A percentile compares a stretch with the other conserved stretches of the same genome.
These are phyloP conservation scores for Myotis lucifugus DNA, from an alignment of 2,113 vertebrate genomes.

Conservation along the genomic window DNA sequence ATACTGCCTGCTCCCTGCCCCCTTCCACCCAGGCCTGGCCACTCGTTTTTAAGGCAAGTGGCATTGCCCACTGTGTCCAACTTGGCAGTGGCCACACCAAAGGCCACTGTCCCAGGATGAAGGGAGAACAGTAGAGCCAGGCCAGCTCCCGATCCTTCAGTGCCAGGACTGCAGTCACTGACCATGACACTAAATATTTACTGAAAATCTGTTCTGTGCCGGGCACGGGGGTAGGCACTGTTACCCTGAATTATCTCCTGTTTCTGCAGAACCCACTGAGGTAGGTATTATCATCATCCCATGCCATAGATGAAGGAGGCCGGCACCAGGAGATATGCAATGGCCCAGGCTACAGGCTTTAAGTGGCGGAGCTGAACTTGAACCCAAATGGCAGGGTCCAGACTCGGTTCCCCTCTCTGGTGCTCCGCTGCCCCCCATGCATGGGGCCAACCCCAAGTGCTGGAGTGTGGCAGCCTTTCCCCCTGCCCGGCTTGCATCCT, in stretches of 20 bases:
- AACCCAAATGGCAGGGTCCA: accelerated
- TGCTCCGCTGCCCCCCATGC: neutral
- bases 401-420: neutral
- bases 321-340: neutral
- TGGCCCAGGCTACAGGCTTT: too few species aligned
- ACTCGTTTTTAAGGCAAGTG: neutral
- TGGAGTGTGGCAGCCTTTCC: neutral
- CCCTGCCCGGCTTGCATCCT: neutral
- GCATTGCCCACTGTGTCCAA: neutral
- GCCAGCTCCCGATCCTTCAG: neutral
- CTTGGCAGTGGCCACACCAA: neutral
- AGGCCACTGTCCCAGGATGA: neutral
- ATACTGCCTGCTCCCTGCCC: neutral
- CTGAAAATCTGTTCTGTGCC: neutral
- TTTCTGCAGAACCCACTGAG: neutral
- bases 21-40: neutral
- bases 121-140: neutral
- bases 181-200: neutral
- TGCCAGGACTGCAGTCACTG: neutral
- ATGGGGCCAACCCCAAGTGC: accelerated
- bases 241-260: neutral
- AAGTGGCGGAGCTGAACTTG: neutral
- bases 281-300: neutral
- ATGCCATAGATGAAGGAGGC: neutral
- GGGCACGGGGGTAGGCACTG: neutral